Conservation (phyloP, 2,888 invertebrate species). For the Megaustenia siamemsis region DNA sequence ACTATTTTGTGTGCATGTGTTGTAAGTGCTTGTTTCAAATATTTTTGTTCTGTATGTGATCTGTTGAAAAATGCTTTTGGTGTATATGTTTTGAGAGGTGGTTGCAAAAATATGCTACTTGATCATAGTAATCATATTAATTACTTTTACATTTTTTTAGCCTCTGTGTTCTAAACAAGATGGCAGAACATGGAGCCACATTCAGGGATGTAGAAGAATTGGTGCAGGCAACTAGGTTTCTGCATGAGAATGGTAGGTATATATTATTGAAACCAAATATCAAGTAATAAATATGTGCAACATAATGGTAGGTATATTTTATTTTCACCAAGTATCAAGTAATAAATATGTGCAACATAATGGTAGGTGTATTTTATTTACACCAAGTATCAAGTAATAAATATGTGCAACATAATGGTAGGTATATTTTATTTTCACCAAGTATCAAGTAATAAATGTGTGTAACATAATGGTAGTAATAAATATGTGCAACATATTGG, state of each 20-base stretch:
- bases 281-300: no score
- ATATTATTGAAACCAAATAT: background rate
- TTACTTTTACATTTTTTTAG: slow-evolving; percentile 67
- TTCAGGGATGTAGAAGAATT: slow-evolving; percentile 94
- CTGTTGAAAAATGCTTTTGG: no score
- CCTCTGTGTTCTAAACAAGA: slow-evolving; percentile 82
- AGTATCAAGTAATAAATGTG: background rate
- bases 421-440: background rate
- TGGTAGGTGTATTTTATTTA: background rate
- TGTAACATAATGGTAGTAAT: background rate
- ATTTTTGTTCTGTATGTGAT: no score
- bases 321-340: background rate
- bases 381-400: background rate
- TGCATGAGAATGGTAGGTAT: slow-evolving; percentile 93
- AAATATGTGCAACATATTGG: no score
- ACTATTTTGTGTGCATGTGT: no score
- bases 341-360: background rate
- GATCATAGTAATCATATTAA: no score
- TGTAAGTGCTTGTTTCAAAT: no score
- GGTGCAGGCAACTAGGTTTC: slow-evolving; percentile 96
- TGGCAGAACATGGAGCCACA: slow-evolving; percentile 86
- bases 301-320: background rate
- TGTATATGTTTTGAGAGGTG: no score
- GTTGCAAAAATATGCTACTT: no score
- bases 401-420: background rate